Evolutionary conservation across 2,113 vertebrate genomes (phyloP), one percentile per base, ranked within the genome.

Genomic region (Eubucco bourcierii): DNA sequence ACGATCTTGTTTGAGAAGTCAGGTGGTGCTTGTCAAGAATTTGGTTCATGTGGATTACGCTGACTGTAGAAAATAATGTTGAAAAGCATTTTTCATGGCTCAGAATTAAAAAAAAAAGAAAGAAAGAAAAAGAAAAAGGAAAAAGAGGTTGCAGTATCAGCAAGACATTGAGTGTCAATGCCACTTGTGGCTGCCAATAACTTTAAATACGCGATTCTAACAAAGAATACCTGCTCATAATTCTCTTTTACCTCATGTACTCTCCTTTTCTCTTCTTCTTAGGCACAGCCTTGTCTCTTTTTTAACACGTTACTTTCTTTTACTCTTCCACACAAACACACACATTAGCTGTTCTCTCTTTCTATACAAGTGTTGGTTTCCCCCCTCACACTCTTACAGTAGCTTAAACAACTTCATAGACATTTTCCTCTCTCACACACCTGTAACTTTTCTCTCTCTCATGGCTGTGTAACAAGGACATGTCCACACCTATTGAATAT

Each of bases 341-440:
- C 12, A 83, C 21, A 46, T 20, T 44, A 80, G 64, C 34, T 58
- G 15, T 61, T 84, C 33, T 70, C 14, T 81, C 34, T 77, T 53
- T 84, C 24, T 83, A 37, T 13, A 70, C 1, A 75, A 39, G 37
- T 39, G 10, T 39, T 47, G 20, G 23, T 0, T 6, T 0, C 19
- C 50, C 70, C 27, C 10, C 34, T 76, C 2, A 1, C 63, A 20
- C 23, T 83, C 64, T 80, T 44, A 66, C 39, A 88, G 15, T 37
- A 68, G 27, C 15, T 66, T 55, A 53, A 20, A 58, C 8, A 86
- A 10, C 24, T 6, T 90, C 60, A 66, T 11, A 33, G 33, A 6
- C n/a, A 61, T 44, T 41, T 84, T 86, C n/a, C 16, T 61, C 21
- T 72, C 11, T 28, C 12, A 25, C 1, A 1, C 33, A 50, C 6